phyloP scores from a whole-genome alignment of 2,888 invertebrate genomes.

The Ferdinandea cuprea region DNA sequence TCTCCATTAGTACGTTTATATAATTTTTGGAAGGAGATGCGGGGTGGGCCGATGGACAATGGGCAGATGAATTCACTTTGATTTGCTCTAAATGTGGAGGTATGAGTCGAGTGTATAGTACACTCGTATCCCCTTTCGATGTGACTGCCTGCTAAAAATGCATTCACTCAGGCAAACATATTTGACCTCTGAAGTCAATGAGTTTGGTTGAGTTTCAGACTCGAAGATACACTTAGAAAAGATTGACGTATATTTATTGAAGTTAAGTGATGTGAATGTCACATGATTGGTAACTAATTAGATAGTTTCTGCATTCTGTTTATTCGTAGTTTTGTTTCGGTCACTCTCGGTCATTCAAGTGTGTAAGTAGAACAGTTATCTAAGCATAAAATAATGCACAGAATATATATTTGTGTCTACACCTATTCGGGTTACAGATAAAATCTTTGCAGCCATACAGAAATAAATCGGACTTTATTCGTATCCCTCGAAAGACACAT shows the following conservation, averaged over 20 bases:
- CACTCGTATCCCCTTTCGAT: conserved; percentile 26
- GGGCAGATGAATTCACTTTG: conserved; percentile 16
- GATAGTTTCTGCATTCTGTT: conserved; percentile 63
- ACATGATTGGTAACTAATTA: conserved; percentile 69
- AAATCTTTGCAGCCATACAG: conserved; percentile 55
- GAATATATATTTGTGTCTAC: conserved; percentile 1
- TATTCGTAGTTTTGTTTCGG: conserved; percentile 4
- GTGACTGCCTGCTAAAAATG: conserved; percentile 55
- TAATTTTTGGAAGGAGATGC: not conserved
- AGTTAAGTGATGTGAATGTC: conserved; percentile 74
- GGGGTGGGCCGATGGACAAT: not conserved
- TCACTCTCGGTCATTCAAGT: not conserved
- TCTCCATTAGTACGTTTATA: conserved; percentile 7
- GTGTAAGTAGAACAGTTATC: not conserved
- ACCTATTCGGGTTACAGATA: conserved; percentile 58
- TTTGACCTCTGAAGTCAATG: conserved; percentile 70
- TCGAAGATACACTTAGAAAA: conserved; percentile 42
- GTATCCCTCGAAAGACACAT: conserved; percentile 45
- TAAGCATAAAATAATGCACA: not conserved
- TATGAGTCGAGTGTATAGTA: too few species aligned
- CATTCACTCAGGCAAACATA: conserved; percentile 63
- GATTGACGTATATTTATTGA: conserved; percentile 71
- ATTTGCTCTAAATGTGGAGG: conserved; percentile 21
- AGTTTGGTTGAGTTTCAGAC: conserved; percentile 65
- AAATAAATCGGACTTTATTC: conserved; percentile 67